Evolutionary conservation across 2,113 vertebrate genomes (phyloP), one percentile per base, ranked within the genome.

Genomic region (Macaca mulatta): DNA sequence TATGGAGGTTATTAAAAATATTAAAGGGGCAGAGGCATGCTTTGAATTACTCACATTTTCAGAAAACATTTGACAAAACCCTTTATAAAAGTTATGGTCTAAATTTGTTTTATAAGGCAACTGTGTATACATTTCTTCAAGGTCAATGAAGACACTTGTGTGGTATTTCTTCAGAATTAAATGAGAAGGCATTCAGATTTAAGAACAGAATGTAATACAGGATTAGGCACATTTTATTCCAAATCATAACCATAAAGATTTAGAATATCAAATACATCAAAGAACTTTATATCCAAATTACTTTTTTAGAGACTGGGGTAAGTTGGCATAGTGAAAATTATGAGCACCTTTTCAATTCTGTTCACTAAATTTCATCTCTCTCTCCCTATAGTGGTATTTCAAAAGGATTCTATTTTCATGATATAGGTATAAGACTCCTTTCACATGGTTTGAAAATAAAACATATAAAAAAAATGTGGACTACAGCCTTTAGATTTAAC

Each of bases 81-180:
- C n/a, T 92, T 89, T 86, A n/a, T 92, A 83, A 96, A 92, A 97
- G 83, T 82, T 74, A 93, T 93, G 93, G 88, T 74, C 81, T 67
- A 86, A 52, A 57, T 86, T 1, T 95, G 82, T 89, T 79, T 94
- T 91, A 8, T 94, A 98, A 97, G 97, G 97, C 97, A 97, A 81
- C 93, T 96, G 59, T 91, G 59, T 95, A 75, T 20, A 55, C 82
- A 77, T 75, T 83, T 95, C 45, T 74, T 80, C 32, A 74, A 89
- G 59, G 88, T 74, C 90, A 92, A 27, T 0, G 16, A 97, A 93
- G 96, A 96, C 88, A 96, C 87, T 90, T 88, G 40, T 70, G 87
- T 86, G 93, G n/a, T 48, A 75, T 79, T 74, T 90, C 32, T 72
- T 90, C 27, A 93, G 55, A 84, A 84, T 67, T 72, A 90, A 95